Conservation (phyloP, 2,797 vertebrate genomes). For the Poecilia gillii region DNA sequence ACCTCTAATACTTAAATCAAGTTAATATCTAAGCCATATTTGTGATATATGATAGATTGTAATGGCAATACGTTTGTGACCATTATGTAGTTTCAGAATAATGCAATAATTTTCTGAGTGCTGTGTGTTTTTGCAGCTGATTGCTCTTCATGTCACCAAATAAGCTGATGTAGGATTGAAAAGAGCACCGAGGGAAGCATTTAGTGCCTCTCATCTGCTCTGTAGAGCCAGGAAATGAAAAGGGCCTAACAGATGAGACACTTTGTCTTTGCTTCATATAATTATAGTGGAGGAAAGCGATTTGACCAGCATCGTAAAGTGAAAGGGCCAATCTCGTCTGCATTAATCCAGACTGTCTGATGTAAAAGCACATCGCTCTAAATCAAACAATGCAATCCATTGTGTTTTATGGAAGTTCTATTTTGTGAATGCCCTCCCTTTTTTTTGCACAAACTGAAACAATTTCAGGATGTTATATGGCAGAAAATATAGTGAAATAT, state of each 20-base stretch:
- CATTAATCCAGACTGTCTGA: background rate
- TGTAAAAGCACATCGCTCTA: background rate
- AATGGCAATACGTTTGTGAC: background rate
- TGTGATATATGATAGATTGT: slow-evolving; percentile 1
- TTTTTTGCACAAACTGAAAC: background rate
- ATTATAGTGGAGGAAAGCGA: slow-evolving; percentile 29
- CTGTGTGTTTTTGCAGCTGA: slow-evolving; percentile 9
- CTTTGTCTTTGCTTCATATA: slow-evolving; percentile 22
- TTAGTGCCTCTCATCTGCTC: slow-evolving; percentile 7
- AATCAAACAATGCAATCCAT: background rate
- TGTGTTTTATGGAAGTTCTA: background rate
- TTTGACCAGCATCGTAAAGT: slow-evolving; percentile 14
- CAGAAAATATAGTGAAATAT: background rate
- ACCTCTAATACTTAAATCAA: background rate
- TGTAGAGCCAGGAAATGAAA: slow-evolving; percentile 42
- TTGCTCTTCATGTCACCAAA: slow-evolving; percentile 18
- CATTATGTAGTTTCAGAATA: slow-evolving; percentile 4
- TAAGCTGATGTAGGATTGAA: slow-evolving; percentile 7
- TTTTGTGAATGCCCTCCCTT: background rate
- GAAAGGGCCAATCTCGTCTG: background rate
- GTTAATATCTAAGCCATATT: background rate
- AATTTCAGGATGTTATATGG: background rate
- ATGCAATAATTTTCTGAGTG: slow-evolving; percentile 1
- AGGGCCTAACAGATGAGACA: slow-evolving; percentile 9
- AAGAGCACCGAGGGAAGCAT: slow-evolving; percentile 13